Conservation (phyloP, 2,113 vertebrate species). For the Onychostoma macrolepis region DNA sequence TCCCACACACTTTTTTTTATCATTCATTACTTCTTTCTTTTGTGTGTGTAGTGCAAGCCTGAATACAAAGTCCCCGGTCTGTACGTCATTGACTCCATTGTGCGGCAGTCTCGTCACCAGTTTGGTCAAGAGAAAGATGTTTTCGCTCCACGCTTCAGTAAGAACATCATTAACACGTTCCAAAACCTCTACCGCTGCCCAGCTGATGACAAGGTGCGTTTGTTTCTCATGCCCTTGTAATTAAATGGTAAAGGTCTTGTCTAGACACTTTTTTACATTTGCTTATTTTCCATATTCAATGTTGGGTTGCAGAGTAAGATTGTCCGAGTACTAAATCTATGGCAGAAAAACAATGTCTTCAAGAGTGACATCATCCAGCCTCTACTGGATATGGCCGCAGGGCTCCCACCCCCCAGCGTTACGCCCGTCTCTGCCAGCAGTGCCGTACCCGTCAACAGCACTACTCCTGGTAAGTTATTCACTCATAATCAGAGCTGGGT, state of each 20-base stretch:
- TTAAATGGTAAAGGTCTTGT: background rate
- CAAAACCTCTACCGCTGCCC: conserved; percentile 98
- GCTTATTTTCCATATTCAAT: background rate
- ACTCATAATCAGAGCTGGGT: no score
- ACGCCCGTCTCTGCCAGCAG: conserved; percentile 89
- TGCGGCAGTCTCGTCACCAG: conserved; percentile 96
- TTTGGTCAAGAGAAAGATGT: conserved; percentile 98
- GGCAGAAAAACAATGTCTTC: conserved; percentile 99
- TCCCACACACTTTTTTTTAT: background rate
- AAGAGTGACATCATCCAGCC: conserved; percentile 99
- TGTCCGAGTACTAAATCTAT: conserved; percentile 95
- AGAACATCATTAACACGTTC: conserved; percentile 97
- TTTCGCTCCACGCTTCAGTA: conserved; percentile 98
- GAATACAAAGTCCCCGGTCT: conserved; percentile 99
- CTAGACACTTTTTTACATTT: background rate
- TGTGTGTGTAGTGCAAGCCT: conserved; percentile 87
- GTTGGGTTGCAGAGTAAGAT: conserved; percentile 90
- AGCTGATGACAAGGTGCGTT: conserved; percentile 92
- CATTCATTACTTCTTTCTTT: background rate
- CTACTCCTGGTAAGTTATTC: conserved; percentile 87
- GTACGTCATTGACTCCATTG: conserved; percentile 98
- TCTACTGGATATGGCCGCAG: conserved; percentile 95
- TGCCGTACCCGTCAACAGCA: conserved; percentile 87
- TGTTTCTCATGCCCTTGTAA: background rate
- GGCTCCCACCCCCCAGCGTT: conserved; percentile 90